Evolutionary conservation across 1,140 invertebrate genomes (phyloP).

Genomic region (Epicauta chinensis): DNA sequence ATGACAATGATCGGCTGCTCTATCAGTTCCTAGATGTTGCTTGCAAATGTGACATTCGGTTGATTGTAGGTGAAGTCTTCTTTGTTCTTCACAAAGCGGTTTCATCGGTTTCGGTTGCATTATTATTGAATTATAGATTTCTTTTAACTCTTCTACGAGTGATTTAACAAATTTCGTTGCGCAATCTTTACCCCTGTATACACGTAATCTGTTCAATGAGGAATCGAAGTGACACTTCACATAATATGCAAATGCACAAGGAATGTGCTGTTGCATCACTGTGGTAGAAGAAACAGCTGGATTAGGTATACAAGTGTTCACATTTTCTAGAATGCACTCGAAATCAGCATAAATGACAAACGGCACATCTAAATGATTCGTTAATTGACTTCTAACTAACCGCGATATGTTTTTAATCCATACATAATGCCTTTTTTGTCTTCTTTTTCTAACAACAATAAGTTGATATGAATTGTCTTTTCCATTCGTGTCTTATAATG

Average conservation of each 20-base stretch:
- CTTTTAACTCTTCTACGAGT: not conserved
- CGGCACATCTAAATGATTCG: conserved; percentile 3
- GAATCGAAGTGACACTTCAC: not conserved
- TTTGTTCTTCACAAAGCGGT: too few relatives aligned
- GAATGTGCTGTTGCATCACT: not conserved
- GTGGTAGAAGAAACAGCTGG: too few relatives aligned
- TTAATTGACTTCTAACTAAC: conserved; percentile 30
- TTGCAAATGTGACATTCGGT: conserved; percentile 35
- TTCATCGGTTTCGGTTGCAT: too few relatives aligned
- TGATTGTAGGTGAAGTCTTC: too few relatives aligned
- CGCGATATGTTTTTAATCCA: conserved; percentile 34
- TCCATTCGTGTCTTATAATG: too few relatives aligned
- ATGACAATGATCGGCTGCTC: conserved; percentile 37
- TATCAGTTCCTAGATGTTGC: conserved; percentile 16
- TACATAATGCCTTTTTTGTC: conserved; percentile 25
- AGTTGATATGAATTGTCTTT: not conserved
- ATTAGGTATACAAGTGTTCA: not conserved
- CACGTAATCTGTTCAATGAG: not conserved
- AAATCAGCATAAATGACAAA: not conserved
- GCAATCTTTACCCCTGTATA: not conserved
- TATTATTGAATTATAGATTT: too few relatives aligned
- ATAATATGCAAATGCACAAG: not conserved
- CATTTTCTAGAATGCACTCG: not conserved
- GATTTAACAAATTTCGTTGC: not conserved
- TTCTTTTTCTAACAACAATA: not conserved